Conservation (phyloP, 2,113 vertebrate genomes). For the Myotis lucifugus region DNA sequence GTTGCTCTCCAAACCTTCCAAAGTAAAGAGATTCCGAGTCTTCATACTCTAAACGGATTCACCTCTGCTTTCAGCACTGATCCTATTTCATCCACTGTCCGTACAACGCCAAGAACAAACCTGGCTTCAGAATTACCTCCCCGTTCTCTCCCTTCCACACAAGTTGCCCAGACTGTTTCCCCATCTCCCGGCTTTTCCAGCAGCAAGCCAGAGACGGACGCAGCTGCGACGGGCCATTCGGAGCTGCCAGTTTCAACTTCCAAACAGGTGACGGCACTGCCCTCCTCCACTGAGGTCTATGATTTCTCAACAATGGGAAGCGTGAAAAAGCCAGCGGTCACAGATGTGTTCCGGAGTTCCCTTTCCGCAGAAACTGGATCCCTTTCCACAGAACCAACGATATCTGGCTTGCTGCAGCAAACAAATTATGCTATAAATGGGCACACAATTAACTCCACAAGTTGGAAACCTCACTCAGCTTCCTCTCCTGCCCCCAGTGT, state of each 20-base stretch:
- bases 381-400: not conserved
- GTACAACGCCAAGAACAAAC: not conserved
- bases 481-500: not conserved
- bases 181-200: not conserved
- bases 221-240: conserved; percentile 55
- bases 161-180: not conserved
- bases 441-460: conserved; percentile 33
- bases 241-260: conserved; percentile 49
- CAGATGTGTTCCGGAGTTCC: conserved; percentile 67
- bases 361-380: conserved; percentile 44
- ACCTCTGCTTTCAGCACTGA: conserved; percentile 49
- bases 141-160: not conserved
- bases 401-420: conserved; percentile 67
- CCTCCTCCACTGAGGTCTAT: conserved; percentile 51
- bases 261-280: conserved; percentile 37
- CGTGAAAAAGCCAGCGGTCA: not conserved
- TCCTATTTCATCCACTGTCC: not conserved
- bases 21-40: conserved; percentile 26
- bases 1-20: not conserved
- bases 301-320: conserved; percentile 44
- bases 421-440: conserved; percentile 60
- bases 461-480: conserved; percentile 27
- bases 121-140: not conserved
- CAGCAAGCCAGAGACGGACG: conserved; percentile 32
- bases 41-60: conserved; percentile 22